Evolutionary conservation across 1,140 invertebrate species (phyloP), one percentile per base, ranked within the genome.

Genomic region (Drosophila pseudoobscura): DNA sequence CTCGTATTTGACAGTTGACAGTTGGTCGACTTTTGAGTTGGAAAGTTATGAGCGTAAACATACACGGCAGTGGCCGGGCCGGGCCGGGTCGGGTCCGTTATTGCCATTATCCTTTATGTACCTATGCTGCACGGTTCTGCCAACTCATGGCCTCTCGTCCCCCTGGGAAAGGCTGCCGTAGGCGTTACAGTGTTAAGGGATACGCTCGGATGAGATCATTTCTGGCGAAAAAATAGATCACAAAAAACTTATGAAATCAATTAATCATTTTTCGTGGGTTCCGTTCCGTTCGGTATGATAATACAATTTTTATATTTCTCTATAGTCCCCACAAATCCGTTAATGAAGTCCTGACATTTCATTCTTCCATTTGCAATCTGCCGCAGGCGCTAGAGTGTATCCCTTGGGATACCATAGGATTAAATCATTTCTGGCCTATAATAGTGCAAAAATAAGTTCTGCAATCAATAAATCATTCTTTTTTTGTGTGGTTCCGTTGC

Each of bases 41-140:
- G 88, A 89, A 89, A 89, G 85, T 89, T 89, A 89, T 89, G 85
- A 89, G 85, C 85, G 82, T 85, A 89, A 89, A 89, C 85, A 89
- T 75, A 89, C 85, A 89, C 73, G 78, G 72, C 79, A 75, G 79
- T 89, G 58, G 59, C 61, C 54, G 57, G 56, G 49, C 61, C 17
- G 24, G 24, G 24, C 5, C 5, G 24, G 52, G 52, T 57, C 50
- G 54, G 52, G 49, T 58, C 61, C 68, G 61, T 60, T 73, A 58
- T 79, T 78, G 60, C 62, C 54, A 52, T 77, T 78, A 61, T 66
- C 55, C 47, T 66, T 61, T 50, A 26, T 46, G 22, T 69, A 17
- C 31, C 6, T 20, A 39, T 39, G 35, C 9, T 39, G 17, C 39
- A 20, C 17, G 41, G 39, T 56, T 44, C 52, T 69, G 71, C 59